These are phyloP conservation scores for Baronia brevicornis DNA, from an alignment of 2,888 invertebrate species.

Conservation along the genomic window DNA sequence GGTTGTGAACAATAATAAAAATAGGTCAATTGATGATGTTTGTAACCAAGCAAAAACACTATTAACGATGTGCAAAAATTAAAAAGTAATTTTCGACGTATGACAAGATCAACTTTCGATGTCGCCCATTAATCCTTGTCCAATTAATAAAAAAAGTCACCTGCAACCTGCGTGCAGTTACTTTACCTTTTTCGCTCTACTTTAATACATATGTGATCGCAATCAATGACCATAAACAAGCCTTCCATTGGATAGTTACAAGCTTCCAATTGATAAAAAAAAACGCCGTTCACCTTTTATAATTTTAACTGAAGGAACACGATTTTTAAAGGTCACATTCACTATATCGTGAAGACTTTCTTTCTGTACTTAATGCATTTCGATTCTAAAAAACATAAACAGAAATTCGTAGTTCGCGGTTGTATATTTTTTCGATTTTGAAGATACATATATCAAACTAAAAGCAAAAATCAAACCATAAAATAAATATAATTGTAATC, in stretches of 20 bases:
- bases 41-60: neutral
- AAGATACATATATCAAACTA: neutral
- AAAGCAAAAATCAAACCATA: too few relatives aligned
- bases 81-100: slow-evolving; percentile 4
- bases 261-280: slow-evolving; percentile 10
- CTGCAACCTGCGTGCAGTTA: slow-evolving; percentile 2
- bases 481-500: too few relatives aligned
- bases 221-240: slow-evolving; percentile 9
- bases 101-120: too few relatives aligned
- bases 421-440: neutral
- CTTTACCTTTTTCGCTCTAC: slow-evolving; percentile 10
- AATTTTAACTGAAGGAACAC: too few relatives aligned
- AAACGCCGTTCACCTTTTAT: too few relatives aligned
- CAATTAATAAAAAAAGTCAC: slow-evolving; percentile 9
- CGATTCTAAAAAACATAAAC: too few relatives aligned
- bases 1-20: too few relatives aligned
- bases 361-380: too few relatives aligned
- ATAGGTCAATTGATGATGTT: too few relatives aligned
- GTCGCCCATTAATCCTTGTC: slow-evolving; percentile 10
- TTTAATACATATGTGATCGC: slow-evolving; percentile 11
- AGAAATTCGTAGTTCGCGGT: too few relatives aligned
- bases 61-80: neutral
- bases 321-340: too few relatives aligned
- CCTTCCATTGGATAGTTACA: slow-evolving; percentile 3
- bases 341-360: too few relatives aligned